These are phyloP conservation scores for Sphyrna mokarran DNA, from an alignment of 2,113 vertebrate genomes.

Conservation along the genomic window DNA sequence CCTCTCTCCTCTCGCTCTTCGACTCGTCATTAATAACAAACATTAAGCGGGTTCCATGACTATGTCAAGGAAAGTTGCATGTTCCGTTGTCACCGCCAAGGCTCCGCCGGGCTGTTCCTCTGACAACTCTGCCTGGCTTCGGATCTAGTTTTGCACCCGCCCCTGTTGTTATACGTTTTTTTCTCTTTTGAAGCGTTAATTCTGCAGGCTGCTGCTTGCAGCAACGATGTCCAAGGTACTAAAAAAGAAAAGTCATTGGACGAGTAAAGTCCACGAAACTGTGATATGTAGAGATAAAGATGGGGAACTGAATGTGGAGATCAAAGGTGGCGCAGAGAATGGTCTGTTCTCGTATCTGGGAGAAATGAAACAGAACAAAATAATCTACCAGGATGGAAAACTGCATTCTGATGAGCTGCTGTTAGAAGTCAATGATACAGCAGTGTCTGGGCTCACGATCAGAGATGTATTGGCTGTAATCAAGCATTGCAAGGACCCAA, in stretches of 20 bases:
- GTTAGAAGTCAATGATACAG: constrained; percentile 93
- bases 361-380: constrained; percentile 71
- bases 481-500: constrained; percentile 88
- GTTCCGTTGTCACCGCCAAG: constrained; percentile 18
- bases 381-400: constrained; percentile 71
- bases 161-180: constrained; percentile 46
- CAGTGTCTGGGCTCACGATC: constrained; percentile 89
- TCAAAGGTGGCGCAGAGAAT: constrained; percentile 88
- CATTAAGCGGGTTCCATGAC: not conserved
- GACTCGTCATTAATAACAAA: not conserved
- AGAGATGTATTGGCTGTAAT: constrained; percentile 89
- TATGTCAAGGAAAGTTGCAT: constrained; percentile 18
- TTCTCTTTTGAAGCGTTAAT: constrained; percentile 13
- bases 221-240: constrained; percentile 88
- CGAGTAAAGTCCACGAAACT: constrained; percentile 86
- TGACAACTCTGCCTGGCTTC: constrained; percentile 1
- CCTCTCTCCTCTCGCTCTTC: not conserved
- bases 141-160: constrained; percentile 41
- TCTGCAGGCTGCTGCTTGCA: constrained; percentile 41
- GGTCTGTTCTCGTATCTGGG: constrained; percentile 88
- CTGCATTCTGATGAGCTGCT: constrained; percentile 73
- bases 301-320: constrained; percentile 77
- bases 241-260: constrained; percentile 97
- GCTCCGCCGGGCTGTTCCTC: constrained; percentile 27
- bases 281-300: constrained; percentile 73